A percentile compares a stretch with the other conserved stretches of the same genome.
Evolutionary conservation across 2,797 vertebrate species (phyloP).

Genomic region (Bucorvus abyssinicus): DNA sequence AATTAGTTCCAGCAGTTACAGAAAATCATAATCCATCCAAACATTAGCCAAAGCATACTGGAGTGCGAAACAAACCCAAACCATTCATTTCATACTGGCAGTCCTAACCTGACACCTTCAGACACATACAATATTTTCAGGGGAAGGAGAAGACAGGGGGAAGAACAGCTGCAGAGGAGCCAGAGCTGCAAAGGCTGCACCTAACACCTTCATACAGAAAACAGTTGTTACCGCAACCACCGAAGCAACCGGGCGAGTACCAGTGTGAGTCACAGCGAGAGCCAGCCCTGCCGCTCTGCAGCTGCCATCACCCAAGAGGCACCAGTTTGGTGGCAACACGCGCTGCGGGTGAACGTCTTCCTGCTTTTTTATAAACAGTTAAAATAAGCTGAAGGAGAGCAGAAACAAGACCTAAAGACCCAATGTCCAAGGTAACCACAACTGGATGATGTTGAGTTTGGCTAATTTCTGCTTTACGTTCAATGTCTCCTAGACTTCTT

Average conservation of each 20-base stretch:
- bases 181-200: background rate
- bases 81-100: conserved; percentile 12
- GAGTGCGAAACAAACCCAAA: conserved; percentile 40
- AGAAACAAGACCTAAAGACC: background rate
- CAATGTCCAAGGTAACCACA: background rate
- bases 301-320: background rate
- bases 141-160: background rate
- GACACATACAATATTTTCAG: background rate
- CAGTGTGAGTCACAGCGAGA: rapidly evolving
- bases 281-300: background rate
- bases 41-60: conserved; percentile 39
- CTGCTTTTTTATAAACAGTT: background rate
- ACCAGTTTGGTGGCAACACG: background rate
- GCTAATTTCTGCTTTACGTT: background rate
- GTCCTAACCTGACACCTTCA: background rate
- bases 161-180: background rate
- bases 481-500: background rate
- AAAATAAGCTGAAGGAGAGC: background rate
- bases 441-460: background rate
- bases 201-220: background rate
- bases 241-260: background rate
- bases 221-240: background rate
- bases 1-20: conserved; percentile 31
- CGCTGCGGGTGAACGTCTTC: background rate
- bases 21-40: conserved; percentile 53